Percentiles rank a stretch among this genome's conserved stretches.
phyloP scores from a whole-genome alignment of 1,140 invertebrate species.

The Drosophila albomicans region DNA sequence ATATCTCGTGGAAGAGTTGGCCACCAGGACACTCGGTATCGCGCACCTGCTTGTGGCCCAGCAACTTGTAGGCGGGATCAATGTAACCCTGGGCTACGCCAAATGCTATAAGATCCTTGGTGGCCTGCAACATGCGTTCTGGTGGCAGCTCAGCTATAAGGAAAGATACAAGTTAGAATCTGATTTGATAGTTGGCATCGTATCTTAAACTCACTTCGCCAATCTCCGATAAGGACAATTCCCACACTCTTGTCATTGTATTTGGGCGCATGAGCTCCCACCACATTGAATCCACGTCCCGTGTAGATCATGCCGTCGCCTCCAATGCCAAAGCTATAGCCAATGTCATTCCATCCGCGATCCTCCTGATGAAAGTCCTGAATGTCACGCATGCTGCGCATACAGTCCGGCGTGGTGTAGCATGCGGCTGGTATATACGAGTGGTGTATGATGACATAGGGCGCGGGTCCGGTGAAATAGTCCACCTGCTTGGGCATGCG shows the following conservation, averaged over 20 bases:
- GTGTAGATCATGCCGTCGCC: conserved; percentile 91
- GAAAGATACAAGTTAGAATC: background rate
- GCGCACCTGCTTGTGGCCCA: conserved; percentile 89
- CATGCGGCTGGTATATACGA: conserved; percentile 88
- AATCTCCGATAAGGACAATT: conserved; percentile 90
- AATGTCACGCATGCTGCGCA: conserved; percentile 86
- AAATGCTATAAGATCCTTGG: conserved; percentile 87
- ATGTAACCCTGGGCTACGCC: conserved; percentile 88
- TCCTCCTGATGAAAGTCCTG: conserved; percentile 87
- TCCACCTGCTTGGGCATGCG: conserved; percentile 85
- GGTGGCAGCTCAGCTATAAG: conserved; percentile 87
- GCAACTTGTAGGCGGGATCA: conserved; percentile 87
- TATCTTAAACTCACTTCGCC: conserved; percentile 85
- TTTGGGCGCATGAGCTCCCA: conserved; percentile 89
- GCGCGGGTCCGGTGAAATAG: conserved; percentile 87
- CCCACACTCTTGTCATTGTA: conserved; percentile 91
- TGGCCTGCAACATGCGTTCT: conserved; percentile 87
- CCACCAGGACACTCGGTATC: conserved; percentile 90
- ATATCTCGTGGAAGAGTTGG: conserved; percentile 87
- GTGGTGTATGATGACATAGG: conserved; percentile 92
- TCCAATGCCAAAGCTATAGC: conserved; percentile 93
- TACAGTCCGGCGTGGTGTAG: conserved; percentile 85
- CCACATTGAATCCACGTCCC: conserved; percentile 90
- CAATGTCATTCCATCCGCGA: conserved; percentile 89
- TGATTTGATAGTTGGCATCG: background rate